Percentiles rank a stretch among this genome's conserved stretches.
Evolutionary conservation across 2,888 invertebrate genomes (phyloP).

Genomic region (Sclerodermus sp.): DNA sequence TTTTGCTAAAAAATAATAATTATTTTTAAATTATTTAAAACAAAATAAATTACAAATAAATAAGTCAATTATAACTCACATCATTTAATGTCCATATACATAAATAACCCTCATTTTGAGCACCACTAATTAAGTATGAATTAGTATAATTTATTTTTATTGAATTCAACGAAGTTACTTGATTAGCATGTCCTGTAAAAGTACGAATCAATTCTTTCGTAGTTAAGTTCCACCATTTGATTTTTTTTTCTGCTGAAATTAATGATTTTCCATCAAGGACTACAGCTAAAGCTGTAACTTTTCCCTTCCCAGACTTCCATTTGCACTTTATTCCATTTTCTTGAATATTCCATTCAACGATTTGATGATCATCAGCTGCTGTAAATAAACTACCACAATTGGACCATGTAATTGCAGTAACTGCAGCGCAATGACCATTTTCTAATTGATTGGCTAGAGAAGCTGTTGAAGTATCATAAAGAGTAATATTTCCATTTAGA

Average conservation of each 20-base stretch:
- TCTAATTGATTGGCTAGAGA: conserved; percentile 51
- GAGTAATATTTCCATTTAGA: conserved; percentile 68
- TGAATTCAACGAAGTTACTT: conserved; percentile 60
- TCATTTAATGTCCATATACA: conserved; percentile 60
- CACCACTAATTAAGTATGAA: conserved; percentile 59
- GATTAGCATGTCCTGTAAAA: conserved; percentile 68
- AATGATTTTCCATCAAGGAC: conserved; percentile 46
- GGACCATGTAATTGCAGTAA: conserved; percentile 63
- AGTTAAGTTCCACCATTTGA: conserved; percentile 68
- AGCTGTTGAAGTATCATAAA: conserved; percentile 64
- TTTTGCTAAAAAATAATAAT: conserved; percentile 28
- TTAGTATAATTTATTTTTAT: conserved; percentile 37
- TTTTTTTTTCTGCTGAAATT: conserved; percentile 51
- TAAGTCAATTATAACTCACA: conserved; percentile 25
- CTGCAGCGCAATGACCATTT: conserved; percentile 58
- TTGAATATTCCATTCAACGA: conserved; percentile 60
- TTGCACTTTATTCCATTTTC: conserved; percentile 59
- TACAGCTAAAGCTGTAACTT: conserved; percentile 57
- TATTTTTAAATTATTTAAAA: background rate
- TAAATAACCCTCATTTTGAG: conserved; percentile 58
- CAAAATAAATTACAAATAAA: background rate
- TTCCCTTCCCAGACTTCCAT: conserved; percentile 68
- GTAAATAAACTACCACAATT: conserved; percentile 60
- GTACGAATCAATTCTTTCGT: conserved; percentile 64
- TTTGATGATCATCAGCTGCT: conserved; percentile 64